Percentiles rank a stretch among this genome's conserved stretches.
Evolutionary conservation across 2,888 invertebrate genomes (phyloP).

Genomic region (Pherbina coryleti): DNA sequence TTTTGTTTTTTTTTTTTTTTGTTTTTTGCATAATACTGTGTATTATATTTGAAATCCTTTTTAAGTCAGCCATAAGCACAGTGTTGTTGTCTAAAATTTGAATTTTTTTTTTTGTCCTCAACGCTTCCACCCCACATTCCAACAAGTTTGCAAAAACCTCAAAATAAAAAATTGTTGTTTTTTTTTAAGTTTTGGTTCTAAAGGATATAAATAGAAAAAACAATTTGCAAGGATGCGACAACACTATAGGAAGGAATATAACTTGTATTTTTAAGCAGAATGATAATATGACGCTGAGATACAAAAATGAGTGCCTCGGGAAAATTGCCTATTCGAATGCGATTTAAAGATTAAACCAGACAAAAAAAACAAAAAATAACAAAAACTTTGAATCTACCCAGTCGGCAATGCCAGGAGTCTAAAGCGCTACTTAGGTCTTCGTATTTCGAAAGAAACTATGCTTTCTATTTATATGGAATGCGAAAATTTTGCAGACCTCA

Average conservation of each 20-base stretch:
- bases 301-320: conserved; percentile 65
- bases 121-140: not conserved
- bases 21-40: conserved; percentile 57
- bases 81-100: not conserved
- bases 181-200: not conserved
- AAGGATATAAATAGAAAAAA: not conserved
- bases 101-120: not conserved
- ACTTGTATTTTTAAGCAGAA: conserved; percentile 33
- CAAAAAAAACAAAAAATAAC: conserved; percentile 41
- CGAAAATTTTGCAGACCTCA: too few relatives aligned
- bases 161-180: not conserved
- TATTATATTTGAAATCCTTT: conserved; percentile 38
- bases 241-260: not conserved
- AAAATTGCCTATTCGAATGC: conserved; percentile 68
- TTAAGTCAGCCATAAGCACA: not conserved
- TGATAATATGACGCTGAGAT: conserved; percentile 42
- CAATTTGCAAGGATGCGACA: not conserved
- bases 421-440: too few relatives aligned
- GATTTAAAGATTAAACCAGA: conserved; percentile 59
- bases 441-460: too few relatives aligned
- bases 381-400: not conserved
- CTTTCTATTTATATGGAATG: too few relatives aligned
- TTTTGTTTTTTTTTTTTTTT: too few relatives aligned
- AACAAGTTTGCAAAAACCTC: not conserved
- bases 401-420: too few relatives aligned